Evolutionary conservation across 2,113 vertebrate genomes (phyloP), one percentile per base, ranked within the genome.

Genomic region (Periophthalmus modestus): DNA sequence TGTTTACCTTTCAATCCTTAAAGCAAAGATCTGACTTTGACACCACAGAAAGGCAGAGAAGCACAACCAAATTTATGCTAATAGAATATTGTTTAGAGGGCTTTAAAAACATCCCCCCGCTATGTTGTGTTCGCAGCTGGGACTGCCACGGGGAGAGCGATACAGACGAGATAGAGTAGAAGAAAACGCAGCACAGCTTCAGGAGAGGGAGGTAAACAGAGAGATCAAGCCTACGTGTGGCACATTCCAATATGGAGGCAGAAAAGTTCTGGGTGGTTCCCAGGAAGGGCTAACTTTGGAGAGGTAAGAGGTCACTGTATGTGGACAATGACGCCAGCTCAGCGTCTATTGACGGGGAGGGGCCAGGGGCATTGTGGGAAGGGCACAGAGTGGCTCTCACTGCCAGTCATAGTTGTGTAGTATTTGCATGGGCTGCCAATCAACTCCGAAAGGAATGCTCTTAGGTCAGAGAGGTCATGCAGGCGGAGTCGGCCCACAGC

Each of bases 401-500:
- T 95, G 94, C 92, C 94, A 94, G 83, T 95, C 94, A 94, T 82
- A 48, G 76, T 68, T 86, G 89, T 85, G 83, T 83, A 77, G 65
- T 84, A 94, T 94, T 94, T 93, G 93, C 94, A 94, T 92, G 91
- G 89, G 85, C 93, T 94, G 95, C 92, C 95, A 94, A 88, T 96
- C 94, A 95, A 88, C 85, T 88, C 88, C 76, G 91, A 87, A 90
- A 92, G 93, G 94, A 94, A 95, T 95, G 94, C 82, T 86, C 89
- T 66, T 86, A 75, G 93, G 92, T 95, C 92, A 92, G 87, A 46
- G 77, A 91, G 94, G 94, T 95, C 93, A 80, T 0, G 15, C 92
- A 89, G 92, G 93, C 88, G 75, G 90, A 86, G 89, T 88, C 80
- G 85, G 86, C 84, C 81, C 86, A 91, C 91, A 90, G 90, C 78